phyloP scores from a whole-genome alignment of 2,113 vertebrate species.

The Geococcyx californianus region DNA sequence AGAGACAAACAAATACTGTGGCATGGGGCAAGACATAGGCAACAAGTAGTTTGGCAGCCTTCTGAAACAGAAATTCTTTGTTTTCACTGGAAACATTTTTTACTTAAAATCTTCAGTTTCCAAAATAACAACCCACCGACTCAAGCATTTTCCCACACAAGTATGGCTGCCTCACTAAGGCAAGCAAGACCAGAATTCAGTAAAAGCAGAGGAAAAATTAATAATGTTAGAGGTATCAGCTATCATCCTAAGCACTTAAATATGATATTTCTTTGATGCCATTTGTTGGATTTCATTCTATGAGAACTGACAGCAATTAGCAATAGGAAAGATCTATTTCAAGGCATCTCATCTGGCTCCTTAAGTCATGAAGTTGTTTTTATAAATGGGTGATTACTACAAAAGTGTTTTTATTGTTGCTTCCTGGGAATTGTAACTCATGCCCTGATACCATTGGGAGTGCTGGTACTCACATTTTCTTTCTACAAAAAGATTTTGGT shows the following conservation, averaged over 20 bases:
- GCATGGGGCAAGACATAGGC: background rate
- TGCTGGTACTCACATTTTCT: background rate
- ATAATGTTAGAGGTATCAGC: background rate
- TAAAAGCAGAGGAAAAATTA: background rate
- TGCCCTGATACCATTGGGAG: background rate
- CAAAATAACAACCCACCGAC: background rate
- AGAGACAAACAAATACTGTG: background rate
- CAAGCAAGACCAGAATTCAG: background rate
- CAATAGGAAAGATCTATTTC: background rate
- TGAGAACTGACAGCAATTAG: background rate
- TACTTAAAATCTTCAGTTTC: slow-evolving; percentile 8
- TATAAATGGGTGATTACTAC: background rate
- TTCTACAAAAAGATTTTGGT: background rate
- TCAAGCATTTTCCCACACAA: slow-evolving; percentile 13
- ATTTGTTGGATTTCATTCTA: background rate
- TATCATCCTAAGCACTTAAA: background rate
- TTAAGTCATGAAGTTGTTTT: background rate
- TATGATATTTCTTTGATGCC: background rate
- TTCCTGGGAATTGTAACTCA: background rate
- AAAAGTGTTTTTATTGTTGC: background rate
- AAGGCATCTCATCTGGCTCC: background rate
- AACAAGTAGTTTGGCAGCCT: background rate
- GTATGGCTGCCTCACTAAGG: background rate
- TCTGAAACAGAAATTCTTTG: background rate
- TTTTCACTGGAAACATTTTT: slow-evolving; percentile 8